Evolutionary conservation across 1,140 invertebrate genomes (phyloP), one percentile per base, ranked within the genome.

Genomic region (Aphidius ervi): DNA sequence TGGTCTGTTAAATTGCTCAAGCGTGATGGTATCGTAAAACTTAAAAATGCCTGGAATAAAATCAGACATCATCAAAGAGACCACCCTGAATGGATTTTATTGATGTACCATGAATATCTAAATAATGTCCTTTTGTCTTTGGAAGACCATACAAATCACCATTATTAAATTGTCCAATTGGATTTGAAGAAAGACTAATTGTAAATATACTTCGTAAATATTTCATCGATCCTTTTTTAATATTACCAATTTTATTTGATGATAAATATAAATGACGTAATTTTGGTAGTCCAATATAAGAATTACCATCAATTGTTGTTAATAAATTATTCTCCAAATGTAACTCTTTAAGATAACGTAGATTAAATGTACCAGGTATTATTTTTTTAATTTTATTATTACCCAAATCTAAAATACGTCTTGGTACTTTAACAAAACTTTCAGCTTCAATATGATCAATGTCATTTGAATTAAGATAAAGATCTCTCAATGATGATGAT

Each of bases 141-240:
- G 58, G 67, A 7, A 73, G 46, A 6, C 70, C 71, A 9, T 68
- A 65, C 9, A 73, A 65, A 9, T 65, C 68, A 1, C 69, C 71
- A 23, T 72, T 72, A 4, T 68, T 45, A 4, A 73, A 7, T 6
- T 45, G 43, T 4, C 64, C 42, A 1, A 73, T 66, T 0, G 68
- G 68, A 67, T 73, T 72, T 37, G 47, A 62, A 2, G 68, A 67
- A 40, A 72, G 63, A 6, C 70, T 64, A 20, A 73, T 23, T 8
- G 49, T 9, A 37, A 43, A 47, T 6, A 72, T 46, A 39, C 59
- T 64, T 3, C 42, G 64, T 5, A 72, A 31, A 64, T 69, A 65
- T 43, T 64, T 66, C 9, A 66, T 66, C 4, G 69, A 62, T 1
- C 65, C 68, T 10, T 64, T 69, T 0, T 46, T 40, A 40, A 72